Base-by-base conservation (phyloP, 2,797 vertebrate genomes). In the Coregonus sp. region DNA sequence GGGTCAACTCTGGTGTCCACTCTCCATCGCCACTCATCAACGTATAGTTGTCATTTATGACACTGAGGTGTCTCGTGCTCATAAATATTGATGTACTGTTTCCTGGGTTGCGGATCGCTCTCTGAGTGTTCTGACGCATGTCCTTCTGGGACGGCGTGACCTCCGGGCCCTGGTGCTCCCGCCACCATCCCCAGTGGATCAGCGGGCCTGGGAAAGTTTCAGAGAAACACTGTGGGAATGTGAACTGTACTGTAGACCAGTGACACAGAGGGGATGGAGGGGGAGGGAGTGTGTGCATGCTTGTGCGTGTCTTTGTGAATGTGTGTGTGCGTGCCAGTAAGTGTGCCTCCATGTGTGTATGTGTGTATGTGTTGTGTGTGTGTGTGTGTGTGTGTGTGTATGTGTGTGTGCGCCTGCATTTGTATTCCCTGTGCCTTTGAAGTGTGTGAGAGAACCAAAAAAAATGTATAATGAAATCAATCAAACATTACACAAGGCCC, bases 171-270 rank as follows among this genome's bases (percentile, higher is more conserved):
- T 86, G 77, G 54, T 51, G 47, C 81, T 90, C 81, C 76, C 31
- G 74, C 56, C 78, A 71, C 82, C 75, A 77, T 91, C 90, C 87
- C 86, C 80, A 89, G 90, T 87, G 92, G 89, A 92, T 91, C 86
- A 80, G 78, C 68, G 75, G 80, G 81, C 94, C 92, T 95, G 94
- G 93, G 94, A 95, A 95, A 94, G 90, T 90, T 91, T 79, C 70
- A 86, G 86, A 81, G 71, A 73, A 84, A 85, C 81, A 91, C 90
- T 94, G 92, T 94, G 93, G 93, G 93, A 94, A 94, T 74, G 70
- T 92, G 83, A 91, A 92, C 91, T 90, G 87, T 85, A 88, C 86
- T 77, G 79, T 6, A 50, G 5, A 59, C 72, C 76, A 87, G 81
- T 78, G 80, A 86, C 83, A 87, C 80, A 86, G 77, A 84, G 70